Evolutionary conservation across 1,140 invertebrate species (phyloP), one percentile per base, ranked within the genome.

Genomic region (Liolophura sinensis): DNA sequence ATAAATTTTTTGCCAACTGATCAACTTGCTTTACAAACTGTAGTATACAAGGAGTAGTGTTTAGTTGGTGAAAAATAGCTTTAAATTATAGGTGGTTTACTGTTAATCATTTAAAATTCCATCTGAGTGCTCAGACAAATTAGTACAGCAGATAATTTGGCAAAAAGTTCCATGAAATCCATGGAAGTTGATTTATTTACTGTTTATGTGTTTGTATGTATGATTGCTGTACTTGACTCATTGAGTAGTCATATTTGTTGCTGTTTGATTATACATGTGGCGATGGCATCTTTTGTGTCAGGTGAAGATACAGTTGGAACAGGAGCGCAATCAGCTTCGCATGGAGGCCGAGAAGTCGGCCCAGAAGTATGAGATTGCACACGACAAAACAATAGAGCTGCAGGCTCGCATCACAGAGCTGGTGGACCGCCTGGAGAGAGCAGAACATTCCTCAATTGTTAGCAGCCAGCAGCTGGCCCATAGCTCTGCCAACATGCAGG

Each of bases 321-420:
- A 73, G 40, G 79, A 81, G 47, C 66, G 69, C 25, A 47, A 56
- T 1, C 67, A 69, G 12, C 64, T 81, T 31, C 71, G 73, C 25
- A 54, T 72, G 63, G 78, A 81, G 55, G 49, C 77, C 18, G 75
- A 81, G 20, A 73, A 72, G 55, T 51, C 72, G 1, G 70, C 72
- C 51, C 70, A 76, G 58, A 69, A 70, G 18, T 75, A 73, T 20
- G 67, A 76, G 46, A 60, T 65, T 15, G 69, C 71, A 1, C 74
- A 78, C 48, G 76, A 79, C 46, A 76, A 76, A 25, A 65, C 65
- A 11, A 57, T 75, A n/a, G 78, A 79, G 61, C 55, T 72, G 47
- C 75, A 81, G 67, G 71, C 74, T 50, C 67, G 73, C 12, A 65
- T 80, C 15, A 58, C 73, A 0, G 76, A 79, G 25, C 67, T 81